phyloP scores from a whole-genome alignment of 2,797 vertebrate species.

The Squalus acanthias region DNA sequence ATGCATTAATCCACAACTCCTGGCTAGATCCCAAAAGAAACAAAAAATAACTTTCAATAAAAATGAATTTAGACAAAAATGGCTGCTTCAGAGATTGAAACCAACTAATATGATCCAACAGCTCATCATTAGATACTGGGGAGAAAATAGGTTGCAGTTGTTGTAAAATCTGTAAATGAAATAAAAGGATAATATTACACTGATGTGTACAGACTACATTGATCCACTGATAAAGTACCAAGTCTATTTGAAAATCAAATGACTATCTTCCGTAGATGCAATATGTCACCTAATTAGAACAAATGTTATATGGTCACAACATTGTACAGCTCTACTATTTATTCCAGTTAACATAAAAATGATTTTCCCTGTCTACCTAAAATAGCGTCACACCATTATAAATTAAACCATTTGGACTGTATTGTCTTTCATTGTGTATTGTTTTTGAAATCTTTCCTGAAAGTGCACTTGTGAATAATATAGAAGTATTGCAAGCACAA shows the following conservation, averaged over 20 bases:
- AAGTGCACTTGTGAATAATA: neutral
- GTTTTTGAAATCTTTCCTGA: neutral
- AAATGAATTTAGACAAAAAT: constrained; percentile 79
- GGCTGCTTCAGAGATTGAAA: constrained; percentile 55
- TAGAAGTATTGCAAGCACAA: neutral
- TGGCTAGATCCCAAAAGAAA: constrained; percentile 93
- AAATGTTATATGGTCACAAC: neutral
- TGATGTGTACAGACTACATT: neutral
- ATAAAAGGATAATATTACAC: neutral
- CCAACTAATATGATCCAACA: neutral
- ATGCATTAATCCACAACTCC: constrained; percentile 88
- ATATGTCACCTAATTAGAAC: neutral
- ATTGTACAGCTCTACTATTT: neutral
- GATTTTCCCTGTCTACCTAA: neutral
- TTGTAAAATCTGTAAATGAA: neutral
- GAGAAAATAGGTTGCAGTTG: neutral
- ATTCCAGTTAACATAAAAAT: neutral
- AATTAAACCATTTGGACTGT: neutral
- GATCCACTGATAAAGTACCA: neutral
- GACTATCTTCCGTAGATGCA: neutral
- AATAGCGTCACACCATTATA: neutral
- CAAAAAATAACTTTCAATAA: constrained; percentile 73
- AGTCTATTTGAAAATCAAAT: neutral
- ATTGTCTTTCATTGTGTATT: neutral
- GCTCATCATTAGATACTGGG: neutral